phyloP scores from a whole-genome alignment of 2,797 vertebrate species.

The Silurus aristotelis region DNA sequence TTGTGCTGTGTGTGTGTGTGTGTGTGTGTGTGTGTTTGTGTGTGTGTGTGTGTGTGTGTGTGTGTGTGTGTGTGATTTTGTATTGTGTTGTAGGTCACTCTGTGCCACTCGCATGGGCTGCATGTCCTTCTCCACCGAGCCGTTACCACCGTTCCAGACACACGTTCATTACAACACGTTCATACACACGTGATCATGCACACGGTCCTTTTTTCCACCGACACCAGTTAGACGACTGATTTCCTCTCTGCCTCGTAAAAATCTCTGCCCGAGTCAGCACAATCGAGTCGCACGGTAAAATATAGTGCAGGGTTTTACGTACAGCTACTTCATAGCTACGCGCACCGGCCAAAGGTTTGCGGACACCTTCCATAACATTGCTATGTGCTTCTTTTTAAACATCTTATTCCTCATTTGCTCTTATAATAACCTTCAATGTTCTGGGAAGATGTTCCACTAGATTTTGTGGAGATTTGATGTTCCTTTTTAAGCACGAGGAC shows the following conservation, averaged over 20 bases:
- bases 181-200: constrained; percentile 22
- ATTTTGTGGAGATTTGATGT: too few relatives aligned
- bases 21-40: background rate
- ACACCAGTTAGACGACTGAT: background rate
- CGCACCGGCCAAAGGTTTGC: too few relatives aligned
- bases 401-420: too few relatives aligned
- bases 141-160: background rate
- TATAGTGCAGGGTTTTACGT: too few relatives aligned
- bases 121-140: constrained; percentile 14
- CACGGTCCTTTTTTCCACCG: constrained; percentile 9
- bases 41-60: background rate
- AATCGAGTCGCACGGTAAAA: too few relatives aligned
- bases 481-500: too few relatives aligned
- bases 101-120: constrained; percentile 42
- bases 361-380: too few relatives aligned
- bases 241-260: background rate
- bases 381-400: too few relatives aligned
- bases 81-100: background rate
- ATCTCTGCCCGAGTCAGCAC: too few relatives aligned
- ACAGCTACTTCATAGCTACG: too few relatives aligned
- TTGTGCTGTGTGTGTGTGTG: background rate
- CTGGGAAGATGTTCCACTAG: too few relatives aligned
- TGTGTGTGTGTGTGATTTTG: constrained; percentile 4
- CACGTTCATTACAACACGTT: background rate
- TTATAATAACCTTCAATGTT: too few relatives aligned